Conservation (phyloP, 2,797 vertebrate species). For the Hyperoplus immaculatus region DNA sequence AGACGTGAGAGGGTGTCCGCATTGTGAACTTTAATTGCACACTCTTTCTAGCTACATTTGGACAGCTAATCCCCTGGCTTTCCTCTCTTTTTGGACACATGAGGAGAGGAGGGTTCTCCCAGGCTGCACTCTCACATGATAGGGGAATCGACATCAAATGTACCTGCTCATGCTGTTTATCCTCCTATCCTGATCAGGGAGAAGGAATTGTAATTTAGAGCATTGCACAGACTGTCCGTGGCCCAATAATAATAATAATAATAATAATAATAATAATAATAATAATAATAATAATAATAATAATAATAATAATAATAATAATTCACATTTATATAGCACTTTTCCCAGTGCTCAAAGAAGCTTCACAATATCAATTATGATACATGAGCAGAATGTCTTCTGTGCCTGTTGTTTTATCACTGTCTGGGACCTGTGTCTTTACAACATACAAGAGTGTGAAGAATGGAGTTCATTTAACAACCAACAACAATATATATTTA, state of each 20-base stretch:
- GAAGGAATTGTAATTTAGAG: not conserved
- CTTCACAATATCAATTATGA: not conserved
- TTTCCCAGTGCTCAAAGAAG: too few relatives aligned
- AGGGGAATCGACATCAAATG: constrained; percentile 34
- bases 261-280: too few relatives aligned
- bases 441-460: not conserved
- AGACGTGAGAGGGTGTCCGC: constrained; percentile 51
- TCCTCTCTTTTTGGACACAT: constrained; percentile 64
- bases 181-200: not conserved
- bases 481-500: too few relatives aligned
- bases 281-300: too few relatives aligned
- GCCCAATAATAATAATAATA: not conserved
- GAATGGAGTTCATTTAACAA: not conserved
- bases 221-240: not conserved
- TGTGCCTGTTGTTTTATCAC: constrained; percentile 9
- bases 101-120: constrained; percentile 60
- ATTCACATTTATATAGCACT: too few relatives aligned
- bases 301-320: too few relatives aligned
- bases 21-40: constrained; percentile 72
- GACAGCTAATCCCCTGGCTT: constrained; percentile 74
- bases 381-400: not conserved
- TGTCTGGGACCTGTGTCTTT: not conserved
- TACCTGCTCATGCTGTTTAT: constrained; percentile 12
- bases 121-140: constrained; percentile 44
- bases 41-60: constrained; percentile 75